Conservation (phyloP, 2,888 invertebrate genomes). For the Axea sp. region DNA sequence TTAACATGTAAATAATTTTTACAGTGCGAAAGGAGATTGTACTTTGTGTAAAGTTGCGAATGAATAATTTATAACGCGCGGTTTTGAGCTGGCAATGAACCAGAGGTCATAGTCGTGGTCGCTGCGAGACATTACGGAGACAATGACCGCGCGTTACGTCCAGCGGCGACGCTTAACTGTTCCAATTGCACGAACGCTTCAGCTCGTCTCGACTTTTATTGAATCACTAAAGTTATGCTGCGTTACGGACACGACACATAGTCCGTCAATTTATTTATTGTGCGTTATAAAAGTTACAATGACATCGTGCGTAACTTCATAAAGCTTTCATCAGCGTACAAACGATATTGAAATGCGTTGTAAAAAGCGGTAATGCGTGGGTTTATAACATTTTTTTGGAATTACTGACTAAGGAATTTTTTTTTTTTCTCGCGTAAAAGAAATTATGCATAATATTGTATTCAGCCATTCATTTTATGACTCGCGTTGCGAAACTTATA, state of each 20-base stretch:
- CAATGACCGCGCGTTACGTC: constrained; percentile 29
- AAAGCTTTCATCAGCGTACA: no score
- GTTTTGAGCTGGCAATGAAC: constrained; percentile 27
- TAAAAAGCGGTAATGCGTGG: no score
- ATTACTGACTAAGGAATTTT: no score
- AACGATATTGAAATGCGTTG: no score
- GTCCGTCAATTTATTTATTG: constrained; percentile 10
- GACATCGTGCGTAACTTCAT: no score
- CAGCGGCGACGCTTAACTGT: constrained; percentile 4
- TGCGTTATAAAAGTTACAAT: constrained; percentile 12
- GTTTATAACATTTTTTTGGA: no score
- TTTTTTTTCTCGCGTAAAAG: no score
- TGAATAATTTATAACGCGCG: constrained; percentile 30
- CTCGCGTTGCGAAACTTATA: no score
- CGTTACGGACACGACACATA: not conserved
- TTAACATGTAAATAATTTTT: constrained; percentile 31
- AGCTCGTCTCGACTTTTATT: constrained; percentile 9
- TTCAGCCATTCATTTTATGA: no score
- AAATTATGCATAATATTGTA: no score
- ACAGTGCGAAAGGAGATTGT: constrained; percentile 4
- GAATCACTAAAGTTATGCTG: constrained; percentile 15
- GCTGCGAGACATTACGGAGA: constrained; percentile 35
- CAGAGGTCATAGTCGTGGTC: constrained; percentile 35
- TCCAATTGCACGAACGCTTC: constrained; percentile 28
- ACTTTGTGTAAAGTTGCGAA: constrained; percentile 12